Base-by-base conservation (phyloP, 2,797 vertebrate genomes). In the Enteromius argenteus region DNA sequence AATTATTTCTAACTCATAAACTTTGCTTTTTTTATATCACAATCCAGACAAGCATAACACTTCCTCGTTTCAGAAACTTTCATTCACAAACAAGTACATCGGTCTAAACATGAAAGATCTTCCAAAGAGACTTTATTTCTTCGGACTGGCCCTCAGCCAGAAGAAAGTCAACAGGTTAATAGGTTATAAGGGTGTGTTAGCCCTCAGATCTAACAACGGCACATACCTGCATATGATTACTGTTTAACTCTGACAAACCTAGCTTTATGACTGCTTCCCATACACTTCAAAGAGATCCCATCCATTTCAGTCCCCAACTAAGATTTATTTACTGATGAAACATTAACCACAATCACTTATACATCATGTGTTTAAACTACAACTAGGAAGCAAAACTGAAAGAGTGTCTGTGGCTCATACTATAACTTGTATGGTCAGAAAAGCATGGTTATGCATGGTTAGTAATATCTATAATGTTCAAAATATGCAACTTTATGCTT, bases 211-310 rank as follows among this genome's bases (percentile, higher is more conserved):
- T 88, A 75, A 92, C 58, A 91, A 89, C 81, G 35, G 74, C 15
- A 71, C 46, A 32, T 58, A 46, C 37, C 60, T 72, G 39, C n/a
- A 6, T 23, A 75, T 78, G 90, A 89, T 95, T 94, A 95, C 73
- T 90, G 92, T 92, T 94, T 93, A 94, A 94, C 93, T 30, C 27
- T 74, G 21, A 60, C 79, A 85, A 66, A 71, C 42, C 51, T 39
- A 85, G 83, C 77, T 90, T 93, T 87, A 89, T 80, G 89, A 87
- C 84, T 60, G 80, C 83, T 84, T 73, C 62, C 79, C 74, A 78
- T 85, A 80, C 84, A 68, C 69, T 85, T 88, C 81, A 85, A 51
- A 84, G 74, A 89, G 89, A 86, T 58, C 23, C 85, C 82, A 68
- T 80, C 1, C 37, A 77, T 76, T 68, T 84, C 49, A 69, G 27